These are phyloP conservation scores for Thripadectes ignobilis DNA, from an alignment of 2,797 vertebrate species.

Conservation along the genomic window DNA sequence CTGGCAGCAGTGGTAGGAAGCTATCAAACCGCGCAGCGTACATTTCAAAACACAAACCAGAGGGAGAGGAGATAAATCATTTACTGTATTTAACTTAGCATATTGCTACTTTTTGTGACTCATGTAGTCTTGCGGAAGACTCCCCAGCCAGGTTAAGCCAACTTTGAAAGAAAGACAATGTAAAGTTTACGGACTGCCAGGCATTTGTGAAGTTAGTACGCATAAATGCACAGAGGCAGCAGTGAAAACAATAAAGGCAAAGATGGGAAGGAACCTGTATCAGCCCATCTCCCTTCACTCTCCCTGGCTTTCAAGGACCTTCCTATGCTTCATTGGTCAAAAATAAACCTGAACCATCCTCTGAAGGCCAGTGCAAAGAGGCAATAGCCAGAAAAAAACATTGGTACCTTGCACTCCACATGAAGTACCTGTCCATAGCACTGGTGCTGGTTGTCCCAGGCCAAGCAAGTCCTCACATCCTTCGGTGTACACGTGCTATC, in stretches of 20 bases:
- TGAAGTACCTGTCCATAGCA: not conserved
- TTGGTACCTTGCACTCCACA: not conserved
- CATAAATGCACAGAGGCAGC: not conserved
- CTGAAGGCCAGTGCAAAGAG: not conserved
- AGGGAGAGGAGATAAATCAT: constrained; percentile 65
- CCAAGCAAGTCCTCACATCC: not conserved
- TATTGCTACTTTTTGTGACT: constrained; percentile 62
- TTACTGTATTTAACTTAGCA: constrained; percentile 69
- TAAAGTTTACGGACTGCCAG: not conserved
- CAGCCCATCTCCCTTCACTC: not conserved
- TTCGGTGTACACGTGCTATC: not conserved
- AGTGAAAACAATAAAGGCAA: not conserved
- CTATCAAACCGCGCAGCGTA: constrained; percentile 46
- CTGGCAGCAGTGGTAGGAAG: constrained; percentile 66
- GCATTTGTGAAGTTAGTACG: not conserved
- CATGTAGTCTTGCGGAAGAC: constrained; percentile 46
- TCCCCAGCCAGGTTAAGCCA: constrained; percentile 4
- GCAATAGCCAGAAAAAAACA: not conserved
- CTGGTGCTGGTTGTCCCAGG: not conserved
- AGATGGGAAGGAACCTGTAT: not conserved
- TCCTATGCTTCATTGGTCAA: not conserved
- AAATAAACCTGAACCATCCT: not conserved
- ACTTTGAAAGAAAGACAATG: not conserved
- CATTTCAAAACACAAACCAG: constrained; percentile 62
- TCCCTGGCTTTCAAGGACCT: not conserved